Base-by-base conservation (phyloP, 2,797 vertebrate genomes). In the Esox masquinongy region DNA sequence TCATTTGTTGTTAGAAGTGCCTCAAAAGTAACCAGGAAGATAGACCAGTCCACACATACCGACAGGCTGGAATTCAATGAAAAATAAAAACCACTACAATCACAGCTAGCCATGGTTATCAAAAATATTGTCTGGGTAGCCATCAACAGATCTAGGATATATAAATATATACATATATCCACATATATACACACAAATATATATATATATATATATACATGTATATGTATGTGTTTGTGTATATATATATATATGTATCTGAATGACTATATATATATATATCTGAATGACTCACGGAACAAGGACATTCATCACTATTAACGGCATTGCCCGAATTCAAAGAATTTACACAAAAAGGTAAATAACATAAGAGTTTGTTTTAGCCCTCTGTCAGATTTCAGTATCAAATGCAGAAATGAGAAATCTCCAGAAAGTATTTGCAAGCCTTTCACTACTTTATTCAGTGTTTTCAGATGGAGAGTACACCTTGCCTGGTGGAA, bases 401-500 rank as follows among this genome's bases (percentile, higher is more conserved):
- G 6, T 14, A 47, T 47, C 29, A 50, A 70, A 29, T 53, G 26
- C 14, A 26, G 2, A 67, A 34, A 67, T 1, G 7, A 67, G 31
- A 67, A 31, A 67, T 19, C 31, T 34, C 16, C 64, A 61, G 56
- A 24, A 24, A 24, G n/a, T 22, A 1, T 26, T 61, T 24, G n/a
- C 22, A 24, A 61, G 56, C 56, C n/a, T 24, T 61, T 24, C 56
- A 8, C n/a, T 26, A 24, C 56, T 61, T 24, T 61, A 6, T 61
- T 24, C 56, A 9, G 19, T 26, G 22, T 61, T 3, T 24, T 14
- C 56, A 31, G 39, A 29, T 47, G 31, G 70, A 15, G 50, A 14
- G 26, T 31, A 29, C 15, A n/a, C 19, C 47, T 26, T 82, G 81
- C 84, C 81, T 59, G 71, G 75, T 85, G 85, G 77, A 81, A 76